Percentiles rank a stretch among this genome's conserved stretches.
phyloP scores from a whole-genome alignment of 2,113 vertebrate species.

The Limnothrissa miodon region DNA sequence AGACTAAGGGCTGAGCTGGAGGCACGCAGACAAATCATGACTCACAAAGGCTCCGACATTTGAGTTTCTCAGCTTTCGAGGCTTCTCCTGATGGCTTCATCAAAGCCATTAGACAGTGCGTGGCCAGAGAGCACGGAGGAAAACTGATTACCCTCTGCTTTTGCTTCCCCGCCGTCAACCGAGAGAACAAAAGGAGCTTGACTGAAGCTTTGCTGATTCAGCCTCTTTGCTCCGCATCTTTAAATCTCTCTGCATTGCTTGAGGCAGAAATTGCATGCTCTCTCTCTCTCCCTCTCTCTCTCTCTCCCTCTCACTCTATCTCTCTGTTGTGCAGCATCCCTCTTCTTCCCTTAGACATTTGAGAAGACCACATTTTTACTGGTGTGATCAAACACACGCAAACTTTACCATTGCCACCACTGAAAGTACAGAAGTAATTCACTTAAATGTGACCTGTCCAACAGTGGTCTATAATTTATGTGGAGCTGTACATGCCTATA shows the following conservation, averaged over 20 bases:
- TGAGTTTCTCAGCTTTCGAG: neutral
- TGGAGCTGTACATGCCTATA: no score
- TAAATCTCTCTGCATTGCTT: neutral
- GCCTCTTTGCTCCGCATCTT: constrained; percentile 1
- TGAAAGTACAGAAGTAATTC: no score
- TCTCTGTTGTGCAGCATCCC: neutral
- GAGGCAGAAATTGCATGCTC: neutral
- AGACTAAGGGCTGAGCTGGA: neutral
- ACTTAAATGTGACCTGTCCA: no score
- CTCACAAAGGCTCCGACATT: neutral
- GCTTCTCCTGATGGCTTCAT: neutral
- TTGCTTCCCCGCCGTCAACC: constrained; percentile 24
- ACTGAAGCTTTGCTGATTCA: constrained; percentile 20
- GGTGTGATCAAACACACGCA: neutral
- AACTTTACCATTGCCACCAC: no score
- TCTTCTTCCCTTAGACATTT: no score
- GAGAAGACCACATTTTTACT: neutral
- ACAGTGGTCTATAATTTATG: no score
- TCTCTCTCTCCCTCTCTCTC: no score
- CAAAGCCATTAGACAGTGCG: neutral
- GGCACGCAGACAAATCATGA: neutral
- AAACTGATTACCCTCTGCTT: neutral
- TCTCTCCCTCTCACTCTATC: no score
- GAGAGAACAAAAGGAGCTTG: constrained; percentile 30
- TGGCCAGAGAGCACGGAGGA: neutral